Base-by-base conservation (phyloP, 2,888 invertebrate species). In the Vanessa cardui region DNA sequence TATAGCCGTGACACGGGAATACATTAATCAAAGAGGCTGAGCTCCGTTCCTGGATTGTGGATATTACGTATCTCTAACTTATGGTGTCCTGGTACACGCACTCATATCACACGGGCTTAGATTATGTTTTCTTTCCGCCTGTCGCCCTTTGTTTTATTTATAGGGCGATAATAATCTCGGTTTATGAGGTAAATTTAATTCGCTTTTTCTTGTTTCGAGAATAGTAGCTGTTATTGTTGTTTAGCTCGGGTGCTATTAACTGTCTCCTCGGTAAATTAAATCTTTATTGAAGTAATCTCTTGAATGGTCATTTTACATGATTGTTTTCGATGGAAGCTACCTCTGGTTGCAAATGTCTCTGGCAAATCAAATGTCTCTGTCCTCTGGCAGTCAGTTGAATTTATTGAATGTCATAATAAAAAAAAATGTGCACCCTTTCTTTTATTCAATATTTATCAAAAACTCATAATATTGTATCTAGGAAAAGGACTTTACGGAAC, bases 1-100 rank as follows among this genome's bases (percentile, higher is more conserved):
- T 90, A 89, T 88, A 87, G 87, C 87, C 85, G 89, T 85, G 89
- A 88, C 90, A 85, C 82, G 77, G 74, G 87, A 84, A 89, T 88
- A 90, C 91, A 92, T 92, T 92, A 89, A 92, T 92, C 92, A 92
- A 90, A 90, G 73, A 76, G 79, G 76, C 72, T 75, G 76, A 76
- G 77, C 77, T 74, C 77, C 77, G 76, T 72, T 78, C 76, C 76
- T 80, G 84, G 82, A 84, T 85, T 84, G 79, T 80, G 78, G 86
- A 89, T 91, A 91, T 92, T 90, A 83, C 86, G 80, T 81, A 80
- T 80, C 78, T 80, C 83, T 86, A 87, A 88, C 83, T 88, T 88
- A 89, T 88, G 86, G 82, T 83, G 74, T 70, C 80, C 83, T 82
- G 81, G 85, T 86, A 67, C 62, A 67, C 66, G 67, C 70, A 80